phyloP scores from a whole-genome alignment of 2,113 vertebrate species.

The Perca flavescens region DNA sequence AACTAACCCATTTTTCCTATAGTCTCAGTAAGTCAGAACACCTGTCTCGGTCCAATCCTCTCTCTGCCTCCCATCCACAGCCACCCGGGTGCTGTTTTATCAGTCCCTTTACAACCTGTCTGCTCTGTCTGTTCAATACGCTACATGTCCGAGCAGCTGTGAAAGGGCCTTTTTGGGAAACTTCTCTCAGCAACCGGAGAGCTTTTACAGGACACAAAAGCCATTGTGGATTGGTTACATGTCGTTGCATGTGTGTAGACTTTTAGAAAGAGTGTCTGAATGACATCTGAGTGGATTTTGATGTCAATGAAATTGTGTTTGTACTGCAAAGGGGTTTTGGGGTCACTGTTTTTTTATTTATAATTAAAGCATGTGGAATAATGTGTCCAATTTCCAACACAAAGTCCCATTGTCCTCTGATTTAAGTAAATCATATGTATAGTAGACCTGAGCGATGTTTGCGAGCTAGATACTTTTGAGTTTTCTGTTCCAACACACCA shows the following conservation, averaged over 20 bases:
- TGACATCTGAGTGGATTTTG: slow-evolving; percentile 10
- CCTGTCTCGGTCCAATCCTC: slow-evolving; percentile 12
- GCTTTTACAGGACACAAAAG: slow-evolving; percentile 31
- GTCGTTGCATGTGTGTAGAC: not conserved
- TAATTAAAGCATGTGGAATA: not conserved
- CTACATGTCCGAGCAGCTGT: slow-evolving; percentile 45
- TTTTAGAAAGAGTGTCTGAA: not conserved
- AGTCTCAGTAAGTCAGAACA: not conserved
- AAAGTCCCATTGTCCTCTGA: not conserved
- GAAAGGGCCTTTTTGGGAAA: slow-evolving; percentile 48
- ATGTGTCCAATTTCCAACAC: not conserved
- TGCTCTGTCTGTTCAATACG: slow-evolving; percentile 29
- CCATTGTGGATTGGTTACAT: not conserved
- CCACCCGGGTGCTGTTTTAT: slow-evolving; percentile 40
- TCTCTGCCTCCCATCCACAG: not conserved
- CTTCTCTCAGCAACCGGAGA: slow-evolving; percentile 3
- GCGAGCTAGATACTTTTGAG: not conserved
- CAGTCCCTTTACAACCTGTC: slow-evolving; percentile 44
- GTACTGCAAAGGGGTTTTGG: not conserved
- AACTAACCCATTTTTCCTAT: slow-evolving; percentile 15
- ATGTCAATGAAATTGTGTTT: not conserved
- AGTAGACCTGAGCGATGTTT: not conserved
- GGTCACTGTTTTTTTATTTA: not conserved
- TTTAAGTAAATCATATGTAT: not conserved
- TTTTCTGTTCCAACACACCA: not conserved